Conservation (phyloP, 2,888 invertebrate species). For the Drosophila neonasuta region DNA sequence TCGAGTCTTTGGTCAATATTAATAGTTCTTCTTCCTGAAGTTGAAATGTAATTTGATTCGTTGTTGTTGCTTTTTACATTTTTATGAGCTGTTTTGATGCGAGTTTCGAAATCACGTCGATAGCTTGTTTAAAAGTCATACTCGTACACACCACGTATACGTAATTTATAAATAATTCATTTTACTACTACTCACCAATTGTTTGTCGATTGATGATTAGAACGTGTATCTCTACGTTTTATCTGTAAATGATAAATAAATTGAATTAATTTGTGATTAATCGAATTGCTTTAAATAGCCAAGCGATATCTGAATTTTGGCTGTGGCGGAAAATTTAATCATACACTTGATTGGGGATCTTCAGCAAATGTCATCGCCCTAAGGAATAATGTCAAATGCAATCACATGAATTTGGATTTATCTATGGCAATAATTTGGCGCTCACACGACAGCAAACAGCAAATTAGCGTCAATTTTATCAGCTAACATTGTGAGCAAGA, state of each 20-base stretch:
- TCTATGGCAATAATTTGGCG: constrained; percentile 45
- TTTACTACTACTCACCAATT: constrained; percentile 10
- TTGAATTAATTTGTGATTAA: neutral
- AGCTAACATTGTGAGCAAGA: constrained; percentile 12
- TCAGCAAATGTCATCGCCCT: constrained; percentile 9
- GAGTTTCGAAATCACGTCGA: constrained; percentile 8
- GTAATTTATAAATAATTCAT: constrained; percentile 24
- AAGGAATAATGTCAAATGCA: constrained; percentile 36
- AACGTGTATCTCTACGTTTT: neutral
- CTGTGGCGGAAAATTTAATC: constrained; percentile 1
- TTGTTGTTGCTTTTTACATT: constrained; percentile 9
- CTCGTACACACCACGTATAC: constrained; percentile 37
- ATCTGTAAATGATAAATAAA: neutral
- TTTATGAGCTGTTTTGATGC: constrained; percentile 27
- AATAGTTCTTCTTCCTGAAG: constrained; percentile 23
- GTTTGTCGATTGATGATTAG: neutral
- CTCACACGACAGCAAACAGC: constrained; percentile 44
- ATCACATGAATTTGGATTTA: constrained; percentile 53
- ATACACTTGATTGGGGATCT: constrained; percentile 11
- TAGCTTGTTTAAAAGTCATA: constrained; percentile 19
- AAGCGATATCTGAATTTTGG: neutral
- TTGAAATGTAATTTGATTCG: constrained; percentile 21
- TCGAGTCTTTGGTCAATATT: constrained; percentile 40
- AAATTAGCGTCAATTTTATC: constrained; percentile 58
- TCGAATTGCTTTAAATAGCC: neutral